Percentiles rank a stretch among this genome's conserved stretches.
Evolutionary conservation across 2,797 vertebrate genomes (phyloP).

Genomic region (Chaetodon trifasciatus): DNA sequence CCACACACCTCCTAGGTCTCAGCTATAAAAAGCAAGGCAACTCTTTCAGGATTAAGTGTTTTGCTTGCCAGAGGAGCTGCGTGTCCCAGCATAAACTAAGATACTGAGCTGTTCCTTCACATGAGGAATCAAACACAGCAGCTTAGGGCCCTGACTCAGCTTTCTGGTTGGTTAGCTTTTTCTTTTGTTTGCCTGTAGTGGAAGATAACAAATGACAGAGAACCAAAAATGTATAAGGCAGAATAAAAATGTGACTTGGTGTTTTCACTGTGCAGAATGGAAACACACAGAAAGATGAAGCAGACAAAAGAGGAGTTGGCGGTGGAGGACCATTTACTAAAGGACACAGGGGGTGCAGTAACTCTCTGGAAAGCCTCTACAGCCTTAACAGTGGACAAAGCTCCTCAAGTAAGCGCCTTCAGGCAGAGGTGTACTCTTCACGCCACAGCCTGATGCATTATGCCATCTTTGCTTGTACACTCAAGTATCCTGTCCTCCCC

Average conservation of each 20-base stretch:
- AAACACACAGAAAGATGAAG: conserved; percentile 73
- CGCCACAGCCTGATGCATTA: conserved; percentile 37
- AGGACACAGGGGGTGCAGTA: conserved; percentile 81
- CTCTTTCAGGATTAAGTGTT: conserved; percentile 76
- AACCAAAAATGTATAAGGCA: background rate
- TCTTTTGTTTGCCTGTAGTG: conserved; percentile 45
- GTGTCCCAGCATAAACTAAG: conserved; percentile 50
- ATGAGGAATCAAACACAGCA: conserved; percentile 59
- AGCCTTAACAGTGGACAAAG: conserved; percentile 91
- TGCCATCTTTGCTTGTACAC: conserved; percentile 20
- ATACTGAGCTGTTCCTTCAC: conserved; percentile 67
- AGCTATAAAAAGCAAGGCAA: conserved; percentile 77
- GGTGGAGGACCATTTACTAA: conserved; percentile 75
- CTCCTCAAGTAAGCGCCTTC: conserved; percentile 91
- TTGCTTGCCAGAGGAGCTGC: conserved; percentile 51
- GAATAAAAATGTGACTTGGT: conserved; percentile 26
- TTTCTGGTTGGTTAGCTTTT: conserved; percentile 38
- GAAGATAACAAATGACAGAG: conserved; percentile 22
- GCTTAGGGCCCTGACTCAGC: conserved; percentile 52
- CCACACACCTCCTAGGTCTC: conserved; percentile 50
- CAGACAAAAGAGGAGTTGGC: conserved; percentile 78
- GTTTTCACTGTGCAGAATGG: conserved; percentile 79
- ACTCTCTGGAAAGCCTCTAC: conserved; percentile 93
- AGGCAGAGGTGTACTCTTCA: conserved; percentile 28
- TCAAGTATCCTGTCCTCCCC: conserved; percentile 12